phyloP scores from a whole-genome alignment of 2,888 invertebrate species.

The Timema cristinae region DNA sequence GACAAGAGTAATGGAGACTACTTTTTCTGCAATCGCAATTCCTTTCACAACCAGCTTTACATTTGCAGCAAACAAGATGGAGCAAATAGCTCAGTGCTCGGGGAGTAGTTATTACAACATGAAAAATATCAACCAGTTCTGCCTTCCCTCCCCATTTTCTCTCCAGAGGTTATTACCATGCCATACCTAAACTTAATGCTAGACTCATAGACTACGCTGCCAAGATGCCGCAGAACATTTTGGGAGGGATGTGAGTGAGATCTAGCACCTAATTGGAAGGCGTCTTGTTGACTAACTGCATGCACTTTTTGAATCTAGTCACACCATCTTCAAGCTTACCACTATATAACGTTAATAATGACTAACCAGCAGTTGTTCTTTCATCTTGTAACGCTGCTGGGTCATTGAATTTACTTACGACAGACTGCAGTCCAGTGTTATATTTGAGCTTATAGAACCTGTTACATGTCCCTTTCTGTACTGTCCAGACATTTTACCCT shows the following conservation, averaged over 20 bases:
- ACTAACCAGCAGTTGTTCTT: neutral
- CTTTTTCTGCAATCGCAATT: conserved; percentile 6
- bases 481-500: neutral
- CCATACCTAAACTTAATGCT: conserved; percentile 1
- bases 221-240: neutral
- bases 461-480: conserved; percentile 1
- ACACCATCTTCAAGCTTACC: neutral
- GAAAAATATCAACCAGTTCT: too few species aligned
- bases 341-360: conserved; percentile 4
- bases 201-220: conserved; percentile 11
- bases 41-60: conserved; percentile 11
- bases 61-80: conserved; percentile 13
- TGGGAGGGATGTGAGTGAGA: neutral
- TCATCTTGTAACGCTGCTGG: neutral
- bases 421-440: neutral
- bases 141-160: neutral
- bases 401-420: neutral
- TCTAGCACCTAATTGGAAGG: neutral
- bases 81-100: conserved; percentile 10
- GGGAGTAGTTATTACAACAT: too few species aligned
- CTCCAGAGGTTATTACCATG: neutral
- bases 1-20: neutral
- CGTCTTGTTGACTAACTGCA: neutral
- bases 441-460: neutral
- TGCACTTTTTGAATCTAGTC: conserved; percentile 6